phyloP scores from a whole-genome alignment of 2,797 vertebrate genomes.

The Gastrophryne carolinensis region DNA sequence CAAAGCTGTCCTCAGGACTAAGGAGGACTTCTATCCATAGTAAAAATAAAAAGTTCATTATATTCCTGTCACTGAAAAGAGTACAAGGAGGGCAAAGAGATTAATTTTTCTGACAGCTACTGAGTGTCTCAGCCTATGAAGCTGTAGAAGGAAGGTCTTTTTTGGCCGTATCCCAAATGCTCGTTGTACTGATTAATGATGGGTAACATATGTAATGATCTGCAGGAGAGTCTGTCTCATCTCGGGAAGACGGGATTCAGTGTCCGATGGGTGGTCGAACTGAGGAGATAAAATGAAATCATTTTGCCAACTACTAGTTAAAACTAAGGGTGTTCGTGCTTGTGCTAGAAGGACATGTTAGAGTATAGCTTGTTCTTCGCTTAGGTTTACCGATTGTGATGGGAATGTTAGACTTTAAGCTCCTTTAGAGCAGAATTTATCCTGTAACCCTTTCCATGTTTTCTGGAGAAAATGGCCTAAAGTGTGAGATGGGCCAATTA shows the following conservation, averaged over 20 bases:
- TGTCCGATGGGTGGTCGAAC: neutral
- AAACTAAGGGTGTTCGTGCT: too few relatives aligned
- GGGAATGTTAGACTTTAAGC: too few relatives aligned
- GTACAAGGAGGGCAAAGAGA: neutral
- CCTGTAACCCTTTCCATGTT: too few relatives aligned
- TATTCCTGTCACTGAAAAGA: neutral
- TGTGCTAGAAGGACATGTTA: too few relatives aligned
- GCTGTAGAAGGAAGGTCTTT: neutral
- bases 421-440: too few relatives aligned
- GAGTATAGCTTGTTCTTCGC: too few relatives aligned
- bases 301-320: too few relatives aligned
- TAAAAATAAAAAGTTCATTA: constrained; percentile 21
- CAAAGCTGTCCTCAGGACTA: constrained; percentile 1
- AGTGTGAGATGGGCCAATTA: too few relatives aligned
- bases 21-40: neutral
- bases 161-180: neutral
- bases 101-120: neutral
- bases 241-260: neutral
- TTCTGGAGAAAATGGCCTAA: too few relatives aligned
- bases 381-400: too few relatives aligned
- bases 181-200: neutral
- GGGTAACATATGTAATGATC: neutral
- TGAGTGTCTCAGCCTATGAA: neutral
- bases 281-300: too few relatives aligned
- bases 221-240: neutral